These are phyloP conservation scores for Eurypyga helias DNA, from an alignment of 2,113 vertebrate species.

Conservation along the genomic window DNA sequence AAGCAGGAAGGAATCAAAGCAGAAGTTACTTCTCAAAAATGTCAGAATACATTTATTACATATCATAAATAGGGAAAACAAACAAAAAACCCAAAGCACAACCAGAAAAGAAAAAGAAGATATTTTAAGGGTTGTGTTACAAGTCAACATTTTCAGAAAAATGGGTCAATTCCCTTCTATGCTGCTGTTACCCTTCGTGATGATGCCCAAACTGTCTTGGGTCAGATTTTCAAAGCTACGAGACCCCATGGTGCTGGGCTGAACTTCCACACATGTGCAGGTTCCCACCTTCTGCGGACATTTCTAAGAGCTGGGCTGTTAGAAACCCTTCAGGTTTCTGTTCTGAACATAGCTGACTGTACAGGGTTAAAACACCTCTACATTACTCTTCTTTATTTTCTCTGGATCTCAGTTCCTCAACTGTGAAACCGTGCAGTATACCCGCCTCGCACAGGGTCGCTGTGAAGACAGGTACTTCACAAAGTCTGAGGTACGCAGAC, in stretches of 20 bases:
- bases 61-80: background rate
- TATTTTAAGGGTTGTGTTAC: background rate
- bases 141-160: background rate
- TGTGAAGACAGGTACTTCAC: background rate
- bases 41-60: background rate
- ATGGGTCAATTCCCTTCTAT: background rate
- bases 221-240: background rate
- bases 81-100: background rate
- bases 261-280: background rate
- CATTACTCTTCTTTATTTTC: background rate
- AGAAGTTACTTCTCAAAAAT: background rate
- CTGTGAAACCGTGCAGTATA: background rate
- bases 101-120: background rate
- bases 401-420: background rate
- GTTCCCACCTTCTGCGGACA: background rate
- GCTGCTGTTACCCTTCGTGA: background rate
- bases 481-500: background rate
- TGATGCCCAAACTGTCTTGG: background rate
- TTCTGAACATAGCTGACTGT: background rate
- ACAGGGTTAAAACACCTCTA: background rate
- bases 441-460: background rate
- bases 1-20: background rate
- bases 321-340: background rate
- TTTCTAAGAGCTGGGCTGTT: background rate
- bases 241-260: background rate